phyloP scores from a whole-genome alignment of 2,113 vertebrate species.

The Oplegnathus fasciatus region DNA sequence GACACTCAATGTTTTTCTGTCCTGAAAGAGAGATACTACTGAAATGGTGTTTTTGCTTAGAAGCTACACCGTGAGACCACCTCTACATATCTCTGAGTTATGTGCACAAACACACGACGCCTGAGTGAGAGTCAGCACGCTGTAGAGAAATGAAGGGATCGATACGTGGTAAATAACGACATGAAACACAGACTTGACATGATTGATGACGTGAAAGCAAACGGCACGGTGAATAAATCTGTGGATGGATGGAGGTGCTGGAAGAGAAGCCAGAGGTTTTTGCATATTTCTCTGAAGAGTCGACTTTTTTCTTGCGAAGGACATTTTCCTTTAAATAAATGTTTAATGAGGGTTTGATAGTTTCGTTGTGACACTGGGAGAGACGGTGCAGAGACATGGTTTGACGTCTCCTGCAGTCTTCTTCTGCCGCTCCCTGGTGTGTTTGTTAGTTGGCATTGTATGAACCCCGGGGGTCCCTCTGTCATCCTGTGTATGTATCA shows the following conservation, averaged over 20 bases:
- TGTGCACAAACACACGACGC: not conserved
- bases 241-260: not conserved
- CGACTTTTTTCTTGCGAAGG: not conserved
- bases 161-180: not conserved
- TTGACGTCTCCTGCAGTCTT: constrained; percentile 53
- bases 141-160: not conserved
- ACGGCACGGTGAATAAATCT: not conserved
- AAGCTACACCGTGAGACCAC: not conserved
- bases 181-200: not conserved
- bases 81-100: not conserved
- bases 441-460: constrained; percentile 53
- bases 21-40: not conserved
- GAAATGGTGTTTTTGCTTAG: not conserved
- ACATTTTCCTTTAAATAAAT: constrained; percentile 30
- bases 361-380: constrained; percentile 7
- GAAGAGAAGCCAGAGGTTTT: not conserved
- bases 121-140: not conserved
- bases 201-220: constrained; percentile 3
- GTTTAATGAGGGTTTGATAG: constrained; percentile 56
- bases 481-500: constrained; percentile 33
- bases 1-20: not conserved
- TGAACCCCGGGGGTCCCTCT: constrained; percentile 30
- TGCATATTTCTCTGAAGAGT: not conserved
- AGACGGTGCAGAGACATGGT: constrained; percentile 25
- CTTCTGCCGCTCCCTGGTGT: constrained; percentile 44